These are phyloP conservation scores for Urosaurus nigricauda DNA, from an alignment of 2,797 vertebrate genomes.

Conservation along the genomic window DNA sequence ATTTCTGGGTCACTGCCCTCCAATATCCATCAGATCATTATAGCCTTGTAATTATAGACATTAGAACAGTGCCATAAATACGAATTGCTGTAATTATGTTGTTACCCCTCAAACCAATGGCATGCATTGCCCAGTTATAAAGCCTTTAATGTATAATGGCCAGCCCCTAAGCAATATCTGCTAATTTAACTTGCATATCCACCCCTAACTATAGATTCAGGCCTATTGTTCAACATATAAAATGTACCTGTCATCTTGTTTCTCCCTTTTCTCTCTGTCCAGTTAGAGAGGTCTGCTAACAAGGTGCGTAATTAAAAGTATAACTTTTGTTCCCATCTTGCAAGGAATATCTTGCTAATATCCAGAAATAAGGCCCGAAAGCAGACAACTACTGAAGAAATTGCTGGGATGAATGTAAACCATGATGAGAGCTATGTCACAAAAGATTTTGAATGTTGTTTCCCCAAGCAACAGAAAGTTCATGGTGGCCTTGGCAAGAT, in stretches of 20 bases:
- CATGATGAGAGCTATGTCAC: not conserved
- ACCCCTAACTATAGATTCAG: not conserved
- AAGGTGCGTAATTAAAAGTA: not conserved
- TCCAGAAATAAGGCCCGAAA: not conserved
- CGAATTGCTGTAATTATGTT: constrained; percentile 23
- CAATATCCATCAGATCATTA: constrained; percentile 13
- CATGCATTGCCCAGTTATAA: constrained; percentile 19
- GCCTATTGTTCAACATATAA: not conserved
- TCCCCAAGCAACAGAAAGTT: not conserved
- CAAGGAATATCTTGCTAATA: not conserved
- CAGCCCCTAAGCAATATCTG: constrained; percentile 6
- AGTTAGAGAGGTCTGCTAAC: not conserved
- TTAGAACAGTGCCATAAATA: constrained; percentile 19
- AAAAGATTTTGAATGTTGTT: not conserved
- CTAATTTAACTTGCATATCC: constrained; percentile 5
- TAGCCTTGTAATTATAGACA: constrained; percentile 18
- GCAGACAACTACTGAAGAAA: not conserved
- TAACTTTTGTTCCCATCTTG: not conserved
- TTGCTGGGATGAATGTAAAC: not conserved
- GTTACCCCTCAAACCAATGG: constrained; percentile 11
- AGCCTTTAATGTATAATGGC: not conserved
- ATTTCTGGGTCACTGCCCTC: constrained; percentile 19
- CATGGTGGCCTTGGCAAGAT: not conserved
- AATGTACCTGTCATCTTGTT: not conserved
- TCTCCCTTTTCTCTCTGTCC: not conserved